These are phyloP conservation scores for Sula dactylatra DNA, from an alignment of 2,113 vertebrate genomes.

Conservation along the genomic window DNA sequence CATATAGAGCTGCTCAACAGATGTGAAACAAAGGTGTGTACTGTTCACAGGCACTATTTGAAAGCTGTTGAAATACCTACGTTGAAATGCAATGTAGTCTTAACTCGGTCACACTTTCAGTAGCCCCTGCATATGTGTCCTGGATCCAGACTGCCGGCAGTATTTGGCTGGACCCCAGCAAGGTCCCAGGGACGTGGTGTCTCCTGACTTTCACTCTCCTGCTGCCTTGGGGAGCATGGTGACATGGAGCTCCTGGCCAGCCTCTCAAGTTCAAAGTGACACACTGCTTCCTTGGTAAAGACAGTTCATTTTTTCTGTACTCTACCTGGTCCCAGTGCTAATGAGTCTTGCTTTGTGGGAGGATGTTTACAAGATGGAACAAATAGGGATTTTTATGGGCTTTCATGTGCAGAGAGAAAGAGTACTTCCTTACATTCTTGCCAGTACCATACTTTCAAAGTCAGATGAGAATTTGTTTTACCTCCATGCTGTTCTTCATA, in stretches of 20 bases:
- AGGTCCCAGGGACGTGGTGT: not conserved
- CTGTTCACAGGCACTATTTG: not conserved
- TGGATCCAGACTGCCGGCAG: not conserved
- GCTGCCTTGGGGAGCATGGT: not conserved
- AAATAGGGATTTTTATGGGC: not conserved
- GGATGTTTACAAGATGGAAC: not conserved
- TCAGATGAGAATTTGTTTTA: not conserved
- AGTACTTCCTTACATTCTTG: not conserved
- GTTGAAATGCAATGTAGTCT: not conserved
- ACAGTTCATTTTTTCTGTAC: not conserved
- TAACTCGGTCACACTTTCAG: not conserved
- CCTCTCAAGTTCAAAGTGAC: not conserved
- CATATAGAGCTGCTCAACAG: not conserved
- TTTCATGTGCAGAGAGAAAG: not conserved
- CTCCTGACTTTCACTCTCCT: not conserved
- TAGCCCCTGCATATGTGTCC: not conserved
- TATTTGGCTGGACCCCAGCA: not conserved
- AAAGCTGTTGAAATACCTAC: not conserved
- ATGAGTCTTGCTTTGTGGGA: not conserved
- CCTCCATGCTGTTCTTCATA: not conserved
- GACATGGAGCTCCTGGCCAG: not conserved
- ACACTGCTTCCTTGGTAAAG: not conserved
- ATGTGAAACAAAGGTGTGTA: accelerated
- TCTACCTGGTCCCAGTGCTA: not conserved
- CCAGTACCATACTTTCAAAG: not conserved